Evolutionary conservation across 2,888 invertebrate species (phyloP), one percentile per base, ranked within the genome.

Genomic region (Yponomeuta evonymella): DNA sequence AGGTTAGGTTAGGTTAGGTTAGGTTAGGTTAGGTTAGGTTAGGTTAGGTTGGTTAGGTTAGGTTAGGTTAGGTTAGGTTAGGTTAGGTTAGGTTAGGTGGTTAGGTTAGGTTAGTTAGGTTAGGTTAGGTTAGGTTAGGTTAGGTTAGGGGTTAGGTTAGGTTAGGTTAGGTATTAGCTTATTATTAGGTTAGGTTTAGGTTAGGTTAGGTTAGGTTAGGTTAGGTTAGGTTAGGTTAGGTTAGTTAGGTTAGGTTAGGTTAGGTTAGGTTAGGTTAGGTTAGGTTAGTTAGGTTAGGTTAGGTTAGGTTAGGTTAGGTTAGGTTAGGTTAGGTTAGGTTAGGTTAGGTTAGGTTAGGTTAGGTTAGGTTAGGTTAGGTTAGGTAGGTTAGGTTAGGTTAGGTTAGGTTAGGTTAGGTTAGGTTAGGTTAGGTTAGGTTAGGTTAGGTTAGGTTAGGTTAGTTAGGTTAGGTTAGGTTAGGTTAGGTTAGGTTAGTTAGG

Each of bases 1-100:
- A 65, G 65, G 65, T 65, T 65, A 65, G 65, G 65, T 65, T 65
- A 65, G 65, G 65, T 65, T 65, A 65, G 65, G 65, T 65, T 65
- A 65, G 65, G 65, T 65, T 65, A 65, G 65, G 65, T 65, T 65
- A 65, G 65, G 65, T 65, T 65, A 65, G 65, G 65, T 65, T 65
- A 65, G 65, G 65, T 65, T 65, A 65, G 65, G 65, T 65, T 65
- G 65, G 33, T 33, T 33, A 33, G 33, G 65, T 65, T 65, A 65
- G 65, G 65, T 65, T 65, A 65, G 65, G 33, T 33, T 33, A 33
- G 33, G 33, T 33, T 33, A 33, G 33, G 33, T 33, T 33, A 33
- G 33, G 33, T 33, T 33, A 33, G 33, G 33, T 33, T 33, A 33
- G 33, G 33, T 33, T 33, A 33, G 33, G 33, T 33, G 33, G 33